phyloP scores from a whole-genome alignment of 2,113 vertebrate species.

The Toxotes jaculatrix region DNA sequence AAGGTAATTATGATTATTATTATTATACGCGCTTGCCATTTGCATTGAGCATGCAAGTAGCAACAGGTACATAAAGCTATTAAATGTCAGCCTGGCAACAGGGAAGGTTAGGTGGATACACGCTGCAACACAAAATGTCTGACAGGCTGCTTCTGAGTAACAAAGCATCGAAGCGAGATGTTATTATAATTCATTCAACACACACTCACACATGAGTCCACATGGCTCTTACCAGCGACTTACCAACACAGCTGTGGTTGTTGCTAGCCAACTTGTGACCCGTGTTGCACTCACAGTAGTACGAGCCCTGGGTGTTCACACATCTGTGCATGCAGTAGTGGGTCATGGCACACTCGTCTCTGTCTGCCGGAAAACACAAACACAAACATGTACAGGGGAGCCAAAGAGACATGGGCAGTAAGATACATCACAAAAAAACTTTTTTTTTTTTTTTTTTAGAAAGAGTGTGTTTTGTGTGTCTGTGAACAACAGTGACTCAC shows the following conservation, averaged over 20 bases:
- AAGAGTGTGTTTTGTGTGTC: background rate
- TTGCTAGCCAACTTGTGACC: conserved; percentile 94
- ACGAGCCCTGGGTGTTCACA: conserved; percentile 93
- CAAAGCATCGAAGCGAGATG: conserved; percentile 7
- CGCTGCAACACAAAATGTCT: background rate
- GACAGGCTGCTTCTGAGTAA: conserved; percentile 6
- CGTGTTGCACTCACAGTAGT: conserved; percentile 93
- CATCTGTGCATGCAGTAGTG: conserved; percentile 95
- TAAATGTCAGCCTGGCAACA: conserved; percentile 2
- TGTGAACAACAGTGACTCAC: conserved; percentile 83
- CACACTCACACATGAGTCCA: conserved; percentile 1
- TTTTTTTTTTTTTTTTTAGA: background rate
- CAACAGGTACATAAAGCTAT: conserved; percentile 12
- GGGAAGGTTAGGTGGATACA: conserved; percentile 12
- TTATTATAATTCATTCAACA: background rate
- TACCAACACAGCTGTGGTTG: conserved; percentile 97
- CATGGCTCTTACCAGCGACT: conserved; percentile 72
- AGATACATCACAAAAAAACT: background rate
- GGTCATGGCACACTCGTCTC: conserved; percentile 90
- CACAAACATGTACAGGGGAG: conserved; percentile 22
- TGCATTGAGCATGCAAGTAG: background rate
- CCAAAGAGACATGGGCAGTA: too few species aligned
- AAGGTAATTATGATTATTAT: background rate
- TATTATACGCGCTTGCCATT: background rate
- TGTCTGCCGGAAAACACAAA: conserved; percentile 83